Conservation (phyloP, 2,113 vertebrate genomes). For the Brevimyrus niger region DNA sequence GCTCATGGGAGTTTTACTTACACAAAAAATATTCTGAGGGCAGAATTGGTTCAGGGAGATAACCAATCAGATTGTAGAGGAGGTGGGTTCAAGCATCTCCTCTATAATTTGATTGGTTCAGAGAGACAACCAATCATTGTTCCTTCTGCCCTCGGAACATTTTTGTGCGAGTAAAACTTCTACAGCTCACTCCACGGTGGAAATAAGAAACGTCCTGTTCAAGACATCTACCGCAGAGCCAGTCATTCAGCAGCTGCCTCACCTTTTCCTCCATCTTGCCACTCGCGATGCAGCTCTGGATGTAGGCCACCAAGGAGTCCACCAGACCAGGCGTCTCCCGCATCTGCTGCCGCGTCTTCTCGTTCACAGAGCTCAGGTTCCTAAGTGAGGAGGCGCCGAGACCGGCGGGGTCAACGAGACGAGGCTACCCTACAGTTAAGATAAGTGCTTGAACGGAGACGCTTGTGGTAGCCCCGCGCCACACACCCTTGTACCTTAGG, state of each 20-base stretch:
- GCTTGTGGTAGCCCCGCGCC: not conserved
- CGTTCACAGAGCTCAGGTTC: conserved; percentile 90
- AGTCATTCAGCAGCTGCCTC: conserved; percentile 15
- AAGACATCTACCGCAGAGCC: not conserved
- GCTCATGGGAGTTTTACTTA: too few relatives aligned
- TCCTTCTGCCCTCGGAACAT: too few relatives aligned
- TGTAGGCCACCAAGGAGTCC: conserved; percentile 82
- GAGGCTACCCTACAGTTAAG: not conserved
- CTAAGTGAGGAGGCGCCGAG: conserved; percentile 41
- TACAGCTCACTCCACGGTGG: not conserved
- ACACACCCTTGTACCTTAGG: conserved; percentile 67
- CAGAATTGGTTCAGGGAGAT: too few relatives aligned
- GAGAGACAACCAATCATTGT: too few relatives aligned
- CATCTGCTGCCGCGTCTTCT: conserved; percentile 88
- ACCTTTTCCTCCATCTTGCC: conserved; percentile 83
- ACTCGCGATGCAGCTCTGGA: conserved; percentile 71
- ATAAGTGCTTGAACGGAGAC: not conserved
- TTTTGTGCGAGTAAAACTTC: too few relatives aligned
- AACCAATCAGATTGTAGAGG: too few relatives aligned
- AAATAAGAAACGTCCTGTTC: not conserved
- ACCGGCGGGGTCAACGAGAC: not conserved
- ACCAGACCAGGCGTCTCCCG: conserved; percentile 79
- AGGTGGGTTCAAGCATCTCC: too few relatives aligned
- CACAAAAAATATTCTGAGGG: too few relatives aligned
- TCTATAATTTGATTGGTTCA: too few relatives aligned